Conservation (phyloP, 2,113 vertebrate genomes). For the Leucosticte australis region DNA sequence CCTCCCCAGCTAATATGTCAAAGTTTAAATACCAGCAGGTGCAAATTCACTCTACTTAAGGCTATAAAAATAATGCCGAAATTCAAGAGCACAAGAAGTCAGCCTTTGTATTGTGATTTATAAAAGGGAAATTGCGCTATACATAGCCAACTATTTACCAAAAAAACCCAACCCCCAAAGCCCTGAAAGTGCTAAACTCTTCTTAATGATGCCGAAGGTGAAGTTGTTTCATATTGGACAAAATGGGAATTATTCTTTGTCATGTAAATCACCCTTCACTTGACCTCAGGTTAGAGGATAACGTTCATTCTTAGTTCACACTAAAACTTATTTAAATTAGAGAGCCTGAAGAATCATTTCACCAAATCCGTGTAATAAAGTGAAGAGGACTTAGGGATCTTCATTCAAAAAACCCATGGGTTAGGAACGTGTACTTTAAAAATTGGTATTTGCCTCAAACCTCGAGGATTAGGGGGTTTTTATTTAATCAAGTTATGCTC, state of each 20-base stretch:
- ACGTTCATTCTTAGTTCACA: constrained; percentile 49
- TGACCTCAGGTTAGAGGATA: constrained; percentile 60
- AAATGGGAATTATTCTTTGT: constrained; percentile 62
- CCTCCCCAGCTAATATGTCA: constrained; percentile 14
- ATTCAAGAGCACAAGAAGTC: constrained; percentile 41
- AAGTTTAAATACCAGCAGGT: constrained; percentile 61
- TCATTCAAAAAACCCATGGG: neutral
- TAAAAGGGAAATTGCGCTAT: constrained; percentile 23
- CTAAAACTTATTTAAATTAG: constrained; percentile 53
- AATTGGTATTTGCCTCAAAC: neutral
- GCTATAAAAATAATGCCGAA: constrained; percentile 36
- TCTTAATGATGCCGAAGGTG: constrained; percentile 65
- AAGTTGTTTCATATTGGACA: constrained; percentile 65
- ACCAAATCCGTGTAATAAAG: constrained; percentile 13
- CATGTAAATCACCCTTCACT: constrained; percentile 61
- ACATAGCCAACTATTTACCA: constrained; percentile 27
- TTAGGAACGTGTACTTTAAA: neutral
- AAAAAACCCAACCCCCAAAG: neutral
- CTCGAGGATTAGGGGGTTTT: neutral
- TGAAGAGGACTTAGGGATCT: constrained; percentile 22
- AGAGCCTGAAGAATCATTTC: constrained; percentile 48
- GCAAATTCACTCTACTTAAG: constrained; percentile 18
- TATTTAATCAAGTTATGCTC: constrained; percentile 29
- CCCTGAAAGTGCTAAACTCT: constrained; percentile 59
- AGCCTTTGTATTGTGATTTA: constrained; percentile 39